Percentiles rank a stretch among this genome's conserved stretches.
Conservation (phyloP, 1,140 invertebrate species). For the Bombus superbus region DNA sequence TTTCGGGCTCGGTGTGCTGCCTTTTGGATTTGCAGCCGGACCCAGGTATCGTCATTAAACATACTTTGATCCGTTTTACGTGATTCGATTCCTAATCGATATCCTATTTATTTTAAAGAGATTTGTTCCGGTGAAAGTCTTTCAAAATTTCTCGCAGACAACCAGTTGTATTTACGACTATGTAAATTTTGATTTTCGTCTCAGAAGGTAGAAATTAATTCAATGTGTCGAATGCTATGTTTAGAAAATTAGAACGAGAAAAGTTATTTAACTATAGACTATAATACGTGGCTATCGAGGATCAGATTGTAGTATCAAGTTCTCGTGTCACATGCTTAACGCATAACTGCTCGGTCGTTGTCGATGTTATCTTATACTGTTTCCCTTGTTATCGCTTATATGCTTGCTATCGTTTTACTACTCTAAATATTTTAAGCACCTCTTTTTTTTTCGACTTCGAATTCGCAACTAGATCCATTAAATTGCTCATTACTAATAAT, state of each 20-base stretch:
- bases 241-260: background rate
- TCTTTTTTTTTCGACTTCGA: background rate
- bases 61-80: background rate
- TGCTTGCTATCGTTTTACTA: too few species aligned
- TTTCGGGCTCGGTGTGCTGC: slow-evolving; percentile 69
- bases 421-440: background rate
- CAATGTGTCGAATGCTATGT: too few species aligned
- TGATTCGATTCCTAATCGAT: too few species aligned
- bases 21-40: slow-evolving; percentile 72
- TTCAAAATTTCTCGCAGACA: background rate
- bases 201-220: too few species aligned
- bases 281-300: background rate
- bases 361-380: background rate
- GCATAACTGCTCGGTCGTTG: background rate
- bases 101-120: background rate
- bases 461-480: background rate
- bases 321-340: background rate
- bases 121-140: background rate
- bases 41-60: slow-evolving; percentile 70
- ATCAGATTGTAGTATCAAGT: background rate
- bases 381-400: background rate
- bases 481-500: background rate
- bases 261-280: background rate
- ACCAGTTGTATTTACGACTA: too few species aligned
- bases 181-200: too few species aligned